These are phyloP conservation scores for Arion vulgaris DNA, from an alignment of 1,140 invertebrate genomes.

Conservation along the genomic window DNA sequence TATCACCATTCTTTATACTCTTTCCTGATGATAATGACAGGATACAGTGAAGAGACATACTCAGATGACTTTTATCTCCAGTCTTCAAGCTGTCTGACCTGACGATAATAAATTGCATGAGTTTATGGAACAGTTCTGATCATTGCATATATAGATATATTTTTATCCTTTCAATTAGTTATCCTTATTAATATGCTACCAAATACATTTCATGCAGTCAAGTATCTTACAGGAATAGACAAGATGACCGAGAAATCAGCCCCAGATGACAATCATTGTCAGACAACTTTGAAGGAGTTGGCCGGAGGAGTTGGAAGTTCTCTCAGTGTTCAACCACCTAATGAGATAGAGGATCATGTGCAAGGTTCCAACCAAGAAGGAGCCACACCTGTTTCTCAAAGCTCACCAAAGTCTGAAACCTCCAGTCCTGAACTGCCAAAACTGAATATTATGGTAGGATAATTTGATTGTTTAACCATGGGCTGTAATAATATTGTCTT, in stretches of 20 bases:
- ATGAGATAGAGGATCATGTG: constrained; percentile 60
- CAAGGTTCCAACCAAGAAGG: not conserved
- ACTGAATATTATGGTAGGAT: not conserved
- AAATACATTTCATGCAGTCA: not conserved
- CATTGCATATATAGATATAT: no score
- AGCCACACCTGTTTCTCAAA: not conserved
- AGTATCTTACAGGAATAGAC: constrained; percentile 80
- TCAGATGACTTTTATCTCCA: no score
- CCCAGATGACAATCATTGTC: constrained; percentile 61
- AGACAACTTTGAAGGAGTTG: constrained; percentile 62
- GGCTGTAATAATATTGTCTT: no score
- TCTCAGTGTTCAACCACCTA: constrained; percentile 62
- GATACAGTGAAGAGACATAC: no score
- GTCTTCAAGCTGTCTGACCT: no score
- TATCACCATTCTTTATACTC: no score
- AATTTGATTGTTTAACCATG: no score
- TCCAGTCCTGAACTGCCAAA: not conserved
- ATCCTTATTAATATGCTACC: no score
- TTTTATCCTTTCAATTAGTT: no score
- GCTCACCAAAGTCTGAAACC: not conserved
- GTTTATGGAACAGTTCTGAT: no score
- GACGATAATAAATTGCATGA: no score
- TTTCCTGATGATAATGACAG: no score
- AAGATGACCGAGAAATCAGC: constrained; percentile 91
- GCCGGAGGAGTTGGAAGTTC: constrained; percentile 55